Conservation (phyloP, 1,140 invertebrate species). For the Drosophila santomea region DNA sequence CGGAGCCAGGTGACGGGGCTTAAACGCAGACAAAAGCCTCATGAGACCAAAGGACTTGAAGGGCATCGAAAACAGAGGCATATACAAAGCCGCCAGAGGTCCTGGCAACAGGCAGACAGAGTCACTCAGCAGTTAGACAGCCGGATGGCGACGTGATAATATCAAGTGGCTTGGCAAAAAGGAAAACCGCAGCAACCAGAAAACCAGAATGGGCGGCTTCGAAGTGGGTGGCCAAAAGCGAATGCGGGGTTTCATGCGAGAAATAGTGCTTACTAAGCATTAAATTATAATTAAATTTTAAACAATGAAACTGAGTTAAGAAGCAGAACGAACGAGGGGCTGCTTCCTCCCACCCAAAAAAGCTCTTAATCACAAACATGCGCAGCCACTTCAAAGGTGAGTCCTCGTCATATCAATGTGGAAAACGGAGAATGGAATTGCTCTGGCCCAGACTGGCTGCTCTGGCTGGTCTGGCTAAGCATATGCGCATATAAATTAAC, state of each 20-base stretch:
- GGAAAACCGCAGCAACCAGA: conserved; percentile 55
- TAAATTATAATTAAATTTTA: conserved; percentile 83
- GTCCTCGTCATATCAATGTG: conserved; percentile 62
- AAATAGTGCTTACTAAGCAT: conserved; percentile 82
- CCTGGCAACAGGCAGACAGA: background rate
- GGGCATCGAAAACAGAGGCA: conserved; percentile 20
- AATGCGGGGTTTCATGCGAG: conserved; percentile 36
- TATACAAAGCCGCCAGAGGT: conserved; percentile 12
- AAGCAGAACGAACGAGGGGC: conserved; percentile 43
- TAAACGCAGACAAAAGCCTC: conserved; percentile 53
- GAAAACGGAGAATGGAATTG: conserved; percentile 47
- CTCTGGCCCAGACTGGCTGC: conserved; percentile 13
- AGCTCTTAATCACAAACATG: conserved; percentile 83
- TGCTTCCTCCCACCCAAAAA: conserved; percentile 14
- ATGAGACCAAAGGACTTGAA: conserved; percentile 14
- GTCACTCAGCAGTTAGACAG: background rate
- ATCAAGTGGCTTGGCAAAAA: conserved; percentile 69
- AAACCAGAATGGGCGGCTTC: background rate
- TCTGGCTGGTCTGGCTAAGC: conserved; percentile 58
- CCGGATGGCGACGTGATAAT: conserved; percentile 62
- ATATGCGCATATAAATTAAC: conserved; percentile 84
- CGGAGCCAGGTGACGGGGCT: conserved; percentile 58
- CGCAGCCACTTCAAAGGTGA: conserved; percentile 72
- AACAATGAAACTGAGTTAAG: conserved; percentile 74
- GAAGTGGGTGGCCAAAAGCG: background rate